Base-by-base conservation (phyloP, 2,888 invertebrate species). In the Polydrusus tereticollis region DNA sequence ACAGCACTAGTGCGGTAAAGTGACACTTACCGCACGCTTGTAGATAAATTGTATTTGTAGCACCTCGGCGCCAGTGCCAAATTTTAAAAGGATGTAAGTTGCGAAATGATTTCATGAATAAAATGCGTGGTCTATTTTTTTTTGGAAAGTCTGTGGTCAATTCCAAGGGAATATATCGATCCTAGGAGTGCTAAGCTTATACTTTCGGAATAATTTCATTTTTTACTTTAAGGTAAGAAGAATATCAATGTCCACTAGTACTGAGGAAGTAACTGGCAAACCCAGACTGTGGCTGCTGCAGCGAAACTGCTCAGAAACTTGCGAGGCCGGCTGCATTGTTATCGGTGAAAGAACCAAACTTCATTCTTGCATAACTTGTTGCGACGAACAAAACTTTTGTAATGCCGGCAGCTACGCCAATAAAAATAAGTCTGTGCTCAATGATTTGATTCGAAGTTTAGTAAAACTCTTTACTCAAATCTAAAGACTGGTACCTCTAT, bases 291-390 rank as follows among this genome's bases (percentile, higher is more conserved):
- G 95, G 95, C 91, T 94, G 0, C 82, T 95, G 69, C 94, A 95
- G 83, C 88, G 96, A 10, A 93, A 93, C 82, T 96, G 96, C 82
- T 90, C 93, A 0, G 91, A 91, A 79, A 92, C 91, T 80, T 96
- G 96, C 85, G 94, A 95, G 78, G 91, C 94, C 0, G 95, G 95
- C 10, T 96, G 95, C 85, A 95, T 96, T 80, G 90, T 95, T 59
- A 95, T 96, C 76, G 96, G 96, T 0, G 96, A 96, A 83, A 87
- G 96, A 58, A 95, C 95, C 4, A 96, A 96, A 82, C 86, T 96
- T 0, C 94, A 94, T 85, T 94, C 95, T 12, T 96, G 96, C 84
- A 95, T 94, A 0, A 92, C 93, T 0, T 96, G 96, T 82, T 96
- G 96, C 84, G 91, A 91, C 83, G 91, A 91, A 76, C 89, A 89